Evolutionary conservation across 2,888 invertebrate species (phyloP), one percentile per base, ranked within the genome.

Genomic region (Dryobota labecula): DNA sequence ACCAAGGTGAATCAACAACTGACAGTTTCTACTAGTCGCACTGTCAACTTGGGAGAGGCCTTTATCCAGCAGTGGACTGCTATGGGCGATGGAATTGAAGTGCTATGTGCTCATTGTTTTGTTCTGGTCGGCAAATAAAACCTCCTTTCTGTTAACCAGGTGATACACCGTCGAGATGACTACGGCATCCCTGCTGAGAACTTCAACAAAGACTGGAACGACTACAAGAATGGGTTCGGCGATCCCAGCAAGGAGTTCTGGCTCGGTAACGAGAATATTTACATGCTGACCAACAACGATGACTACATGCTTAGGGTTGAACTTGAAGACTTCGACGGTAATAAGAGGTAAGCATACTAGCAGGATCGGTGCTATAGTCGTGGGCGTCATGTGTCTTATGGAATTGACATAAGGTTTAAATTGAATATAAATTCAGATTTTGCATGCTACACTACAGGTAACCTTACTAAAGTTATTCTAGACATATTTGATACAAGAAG

Each of bases 251-350:
- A 98, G 89, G 98, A 99, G 92, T 98, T 99, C 93, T 99, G 98
- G 98, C 96, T 99, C 38, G 99, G 99, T 65, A 99, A 99, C 90
- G 98, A 99, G 92, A 99, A 99, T 89, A 98, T 99, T 81, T 98
- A 98, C 92, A 98, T 98, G 98, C 96, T 99, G 58, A 98, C 99
- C 51, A 98, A 98, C 90, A 98, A 98, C 88, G 98, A 99, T 88
- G 98, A 98, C 89, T 98, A 98, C 91, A 97, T 98, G 92, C 96
- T 99, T 0, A 94, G 99, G 67, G 98, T 99, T 9, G 99, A 99
- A 89, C 96, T 99, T 2, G 98, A 99, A 92, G 99, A 99, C 93
- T 99, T 99, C 90, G 98, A 99, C 92, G 98, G 98, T 74, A 98
- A 98, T 89, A 98, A 98, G 93, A 97, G 98, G 98, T 98, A 93